These are phyloP conservation scores for Penelope pileata DNA, from an alignment of 2,113 vertebrate genomes.

Conservation along the genomic window DNA sequence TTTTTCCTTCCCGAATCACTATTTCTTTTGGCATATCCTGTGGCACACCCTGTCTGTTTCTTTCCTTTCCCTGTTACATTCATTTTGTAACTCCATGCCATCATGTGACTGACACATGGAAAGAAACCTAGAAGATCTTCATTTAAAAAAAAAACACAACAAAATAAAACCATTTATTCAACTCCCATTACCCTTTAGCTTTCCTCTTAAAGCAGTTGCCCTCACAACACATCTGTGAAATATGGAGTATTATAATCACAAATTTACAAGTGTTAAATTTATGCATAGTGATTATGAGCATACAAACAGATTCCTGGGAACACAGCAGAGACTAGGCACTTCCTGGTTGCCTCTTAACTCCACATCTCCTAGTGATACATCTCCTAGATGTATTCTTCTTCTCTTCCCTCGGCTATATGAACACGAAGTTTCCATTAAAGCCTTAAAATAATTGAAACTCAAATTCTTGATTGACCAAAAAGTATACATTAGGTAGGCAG, in stretches of 20 bases:
- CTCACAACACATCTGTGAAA: neutral
- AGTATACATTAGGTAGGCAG: neutral
- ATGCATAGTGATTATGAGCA: neutral
- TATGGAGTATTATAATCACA: neutral
- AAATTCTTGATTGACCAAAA: neutral
- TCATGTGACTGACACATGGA: neutral
- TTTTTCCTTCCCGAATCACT: slow-evolving; percentile 38
- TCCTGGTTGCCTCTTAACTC: neutral
- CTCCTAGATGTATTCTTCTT: neutral
- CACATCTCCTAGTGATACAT: neutral
- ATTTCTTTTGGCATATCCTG: slow-evolving; percentile 19
- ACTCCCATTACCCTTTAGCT: neutral
- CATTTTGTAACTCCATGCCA: neutral
- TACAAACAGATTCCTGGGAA: neutral
- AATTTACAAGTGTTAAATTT: neutral
- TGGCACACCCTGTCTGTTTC: neutral
- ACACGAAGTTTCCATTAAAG: neutral
- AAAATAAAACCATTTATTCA: neutral
- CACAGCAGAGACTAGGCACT: neutral
- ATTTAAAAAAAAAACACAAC: too few species aligned
- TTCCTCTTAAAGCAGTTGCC: neutral
- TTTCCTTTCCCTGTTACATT: neutral
- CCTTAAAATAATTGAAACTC: neutral
- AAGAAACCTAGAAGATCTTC: neutral
- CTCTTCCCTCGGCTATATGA: neutral